Base-by-base conservation (phyloP, 2,888 invertebrate genomes). In the Hirtodrosophila duncani region DNA sequence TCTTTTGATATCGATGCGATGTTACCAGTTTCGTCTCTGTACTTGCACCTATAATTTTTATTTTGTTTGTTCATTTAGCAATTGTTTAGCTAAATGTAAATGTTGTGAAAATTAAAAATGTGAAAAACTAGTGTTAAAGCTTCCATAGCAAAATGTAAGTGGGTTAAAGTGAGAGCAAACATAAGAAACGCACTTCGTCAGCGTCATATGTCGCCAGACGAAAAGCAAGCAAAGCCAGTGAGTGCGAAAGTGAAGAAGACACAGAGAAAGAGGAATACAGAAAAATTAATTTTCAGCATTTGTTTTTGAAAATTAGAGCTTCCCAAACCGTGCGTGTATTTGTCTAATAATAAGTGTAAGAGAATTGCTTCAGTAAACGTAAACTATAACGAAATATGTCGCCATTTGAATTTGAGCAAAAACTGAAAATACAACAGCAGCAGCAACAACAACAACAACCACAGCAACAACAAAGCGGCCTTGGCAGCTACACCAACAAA, bases 191-290 rank as follows among this genome's bases (percentile, higher is more conserved):
- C 20, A 50, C 36, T 52, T 23, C 56, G 43, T 41, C 23, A 53
- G 58, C 59, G 66, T 56, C 57, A 70, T 72, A 72, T 70, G 57
- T 51, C 57, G 45, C 36, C 51, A 59, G 61, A 66, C 53, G 58
- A 52, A 63, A 58, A 56, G 65, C 17, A 14, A 42, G n/a, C 57
- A 61, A 69, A 65, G 58, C 55, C 58, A 50, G 58, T 52, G 64
- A 60, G n/a, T n/a, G n/a, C n/a, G n/a, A n/a, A n/a, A n/a, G n/a
- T n/a, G n/a, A n/a, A n/a, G n/a, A n/a, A n/a, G n/a, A n/a, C n/a
- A n/a, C n/a, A n/a, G n/a, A n/a, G n/a, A n/a, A 63, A 71, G 68
- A 67, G 58, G 77, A 79, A 75, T 78, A 74, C 67, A 70, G 75
- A 75, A 75, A 74, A 78, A 48, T 63, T 56, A 64, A 23, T 38